phyloP scores from a whole-genome alignment of 2,888 invertebrate genomes.

The Leucophora obtusa region DNA sequence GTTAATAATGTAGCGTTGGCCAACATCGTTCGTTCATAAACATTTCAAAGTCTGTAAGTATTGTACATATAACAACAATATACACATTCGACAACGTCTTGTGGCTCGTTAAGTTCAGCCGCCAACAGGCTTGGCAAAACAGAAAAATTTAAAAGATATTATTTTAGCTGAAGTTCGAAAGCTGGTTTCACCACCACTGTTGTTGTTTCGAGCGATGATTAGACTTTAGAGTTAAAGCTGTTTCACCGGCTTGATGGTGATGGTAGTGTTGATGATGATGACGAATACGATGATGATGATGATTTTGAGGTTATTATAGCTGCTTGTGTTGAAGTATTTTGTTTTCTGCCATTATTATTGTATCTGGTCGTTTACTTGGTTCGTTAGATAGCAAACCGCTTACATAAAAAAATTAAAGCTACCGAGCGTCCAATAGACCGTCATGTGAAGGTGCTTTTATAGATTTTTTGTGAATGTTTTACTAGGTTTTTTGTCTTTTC shows the following conservation, averaged over 20 bases:
- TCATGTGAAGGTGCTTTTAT: slow-evolving; percentile 24
- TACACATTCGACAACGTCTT: slow-evolving; percentile 37
- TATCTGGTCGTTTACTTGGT: slow-evolving; percentile 17
- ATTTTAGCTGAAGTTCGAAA: slow-evolving; percentile 54
- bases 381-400: slow-evolving; percentile 38
- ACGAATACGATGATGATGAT: slow-evolving; percentile 33
- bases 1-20: slow-evolving; percentile 43
- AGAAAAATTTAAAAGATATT: slow-evolving; percentile 47
- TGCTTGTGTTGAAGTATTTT: slow-evolving; percentile 21
- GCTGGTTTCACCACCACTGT: slow-evolving; percentile 58
- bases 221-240: slow-evolving; percentile 25
- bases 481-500: slow-evolving; percentile 2
- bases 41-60: slow-evolving; percentile 49
- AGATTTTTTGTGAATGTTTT: slow-evolving; percentile 10
- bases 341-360: slow-evolving; percentile 7
- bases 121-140: slow-evolving; percentile 56
- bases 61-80: slow-evolving; percentile 6
- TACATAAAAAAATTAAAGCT: slow-evolving; percentile 30
- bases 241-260: slow-evolving; percentile 34
- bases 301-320: slow-evolving; percentile 32
- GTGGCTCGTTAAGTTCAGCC: slow-evolving; percentile 53
- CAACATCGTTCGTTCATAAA: slow-evolving; percentile 35
- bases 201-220: neutral
- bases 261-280: slow-evolving; percentile 19
- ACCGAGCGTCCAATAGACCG: slow-evolving; percentile 24